These are phyloP conservation scores for Drosophila persimilis DNA, from an alignment of 1,140 invertebrate genomes.

Conservation along the genomic window DNA sequence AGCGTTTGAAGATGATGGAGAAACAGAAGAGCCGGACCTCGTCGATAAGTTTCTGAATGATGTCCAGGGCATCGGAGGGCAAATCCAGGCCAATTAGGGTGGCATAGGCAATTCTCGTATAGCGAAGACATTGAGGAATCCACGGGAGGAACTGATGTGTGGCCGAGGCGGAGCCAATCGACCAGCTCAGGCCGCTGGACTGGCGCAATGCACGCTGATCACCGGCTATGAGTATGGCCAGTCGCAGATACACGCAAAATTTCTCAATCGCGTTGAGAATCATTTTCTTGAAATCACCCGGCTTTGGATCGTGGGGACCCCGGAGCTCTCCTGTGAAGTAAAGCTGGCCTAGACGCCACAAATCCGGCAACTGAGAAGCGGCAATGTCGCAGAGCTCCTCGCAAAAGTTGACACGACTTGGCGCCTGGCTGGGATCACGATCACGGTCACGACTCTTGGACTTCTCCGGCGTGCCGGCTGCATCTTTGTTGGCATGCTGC, in stretches of 20 bases:
- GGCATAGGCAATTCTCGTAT: conserved; percentile 88
- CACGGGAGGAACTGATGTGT: conserved; percentile 87
- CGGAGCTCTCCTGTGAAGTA: conserved; percentile 94
- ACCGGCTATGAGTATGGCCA: conserved; percentile 86
- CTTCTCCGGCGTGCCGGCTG: conserved; percentile 57
- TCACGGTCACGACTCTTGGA: conserved; percentile 69
- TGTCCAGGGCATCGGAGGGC: conserved; percentile 90
- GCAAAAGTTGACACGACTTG: conserved; percentile 76
- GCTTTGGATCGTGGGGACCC: conserved; percentile 87
- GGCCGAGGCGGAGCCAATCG: conserved; percentile 83
- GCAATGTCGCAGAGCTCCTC: conserved; percentile 82
- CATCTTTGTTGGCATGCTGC: conserved; percentile 74
- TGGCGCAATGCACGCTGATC: conserved; percentile 79
- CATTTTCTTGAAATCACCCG: conserved; percentile 85
- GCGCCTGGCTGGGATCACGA: conserved; percentile 64
- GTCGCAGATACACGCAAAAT: conserved; percentile 87
- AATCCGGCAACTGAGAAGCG: conserved; percentile 86
- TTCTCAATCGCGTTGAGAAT: conserved; percentile 87
- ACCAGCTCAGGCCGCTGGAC: conserved; percentile 82
- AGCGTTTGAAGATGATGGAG: conserved; percentile 92
- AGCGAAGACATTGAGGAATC: conserved; percentile 91
- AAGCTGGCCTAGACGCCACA: conserved; percentile 94
- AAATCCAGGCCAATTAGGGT: conserved; percentile 90
- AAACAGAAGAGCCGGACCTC: conserved; percentile 95
- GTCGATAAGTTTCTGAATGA: conserved; percentile 92